A percentile compares a stretch with the other conserved stretches of the same genome.
Evolutionary conservation across 2,888 invertebrate species (phyloP).

Genomic region (Atrina japonica): DNA sequence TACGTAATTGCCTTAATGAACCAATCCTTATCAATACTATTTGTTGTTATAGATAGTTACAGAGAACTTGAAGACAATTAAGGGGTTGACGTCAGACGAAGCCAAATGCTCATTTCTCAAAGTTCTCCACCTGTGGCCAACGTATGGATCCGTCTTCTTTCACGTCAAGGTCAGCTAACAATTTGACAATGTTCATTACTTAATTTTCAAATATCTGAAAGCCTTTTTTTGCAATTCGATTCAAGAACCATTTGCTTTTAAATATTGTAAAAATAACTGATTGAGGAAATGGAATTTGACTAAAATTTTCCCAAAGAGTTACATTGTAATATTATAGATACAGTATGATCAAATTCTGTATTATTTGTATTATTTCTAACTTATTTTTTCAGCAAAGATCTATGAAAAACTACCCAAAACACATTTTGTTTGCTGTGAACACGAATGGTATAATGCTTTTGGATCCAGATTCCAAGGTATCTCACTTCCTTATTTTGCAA

Average conservation of each 20-base stretch:
- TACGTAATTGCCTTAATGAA: no score
- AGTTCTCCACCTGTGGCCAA: slow-evolving; percentile 57
- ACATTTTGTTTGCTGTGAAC: slow-evolving; percentile 69
- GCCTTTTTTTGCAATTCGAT: no score
- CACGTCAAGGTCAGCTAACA: slow-evolving; percentile 74
- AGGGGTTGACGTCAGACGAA: slow-evolving; percentile 59
- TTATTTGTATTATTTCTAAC: not conserved
- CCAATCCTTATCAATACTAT: no score
- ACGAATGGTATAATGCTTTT: slow-evolving; percentile 66
- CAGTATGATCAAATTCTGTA: not conserved
- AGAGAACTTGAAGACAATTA: slow-evolving; percentile 41
- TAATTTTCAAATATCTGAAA: no score
- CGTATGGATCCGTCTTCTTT: slow-evolving; percentile 75
- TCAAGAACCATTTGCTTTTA: no score
- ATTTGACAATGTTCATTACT: no score
- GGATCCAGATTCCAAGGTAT: slow-evolving; percentile 63
- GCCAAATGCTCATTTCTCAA: slow-evolving; percentile 65
- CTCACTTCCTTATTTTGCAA: not conserved
- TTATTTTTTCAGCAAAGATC: slow-evolving; percentile 65
- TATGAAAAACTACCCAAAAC: slow-evolving; percentile 60
- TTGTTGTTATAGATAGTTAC: slow-evolving; percentile 57
- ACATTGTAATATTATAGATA: no score
- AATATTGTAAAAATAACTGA: no score
- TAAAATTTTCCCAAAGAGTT: no score
- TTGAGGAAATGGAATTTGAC: no score